Evolutionary conservation across 2,797 vertebrate genomes (phyloP), one percentile per base, ranked within the genome.

Genomic region (Enteromius paludinosus): DNA sequence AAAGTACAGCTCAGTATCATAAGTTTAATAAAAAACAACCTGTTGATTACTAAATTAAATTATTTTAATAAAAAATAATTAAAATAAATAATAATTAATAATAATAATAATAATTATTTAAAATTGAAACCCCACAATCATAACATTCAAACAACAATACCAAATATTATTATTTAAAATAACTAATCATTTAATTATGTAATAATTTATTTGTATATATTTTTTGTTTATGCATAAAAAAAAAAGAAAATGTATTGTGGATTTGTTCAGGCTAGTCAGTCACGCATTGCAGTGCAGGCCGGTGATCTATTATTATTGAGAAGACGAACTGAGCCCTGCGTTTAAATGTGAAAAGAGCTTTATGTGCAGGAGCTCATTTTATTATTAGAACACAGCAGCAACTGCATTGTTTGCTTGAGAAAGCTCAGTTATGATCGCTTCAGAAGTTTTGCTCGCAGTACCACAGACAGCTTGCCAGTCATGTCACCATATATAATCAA

Each of bases 391-490:
- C 18, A 25, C 28, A 25, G 9, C 25, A 47, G 45, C 43, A 18
- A 52, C 33, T 41, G 33, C 33, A 41, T 41, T 25, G 33, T 49
- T 49, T 15, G 43, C 18, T 38, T 20, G 14, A 4, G 23, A 47
- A 35, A 15, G 20, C 15, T 47, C 64, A 62, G 38, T 76, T 38
- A 38, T 30, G 52, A 69, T 33, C 12, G 25, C 52, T 43, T 62
- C 38, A 35, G 75, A 78, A 81, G 79, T 85, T 71, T n/a, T 12
- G 62, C 23, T 84, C 91, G 92, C 92, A 92, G 92, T 71, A 93
- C 92, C 86, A 35, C 25, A 91, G 92, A 92, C 89, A 94, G 92
- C 84, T 89, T 87, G 81, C 28, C 10, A 9, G 12, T 59, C 30
- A 74, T 15, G 12, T 47, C 0, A 3, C 38, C 17, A 43, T 18